Conservation (phyloP, 2,113 vertebrate genomes). For the Semnornis frantzii region DNA sequence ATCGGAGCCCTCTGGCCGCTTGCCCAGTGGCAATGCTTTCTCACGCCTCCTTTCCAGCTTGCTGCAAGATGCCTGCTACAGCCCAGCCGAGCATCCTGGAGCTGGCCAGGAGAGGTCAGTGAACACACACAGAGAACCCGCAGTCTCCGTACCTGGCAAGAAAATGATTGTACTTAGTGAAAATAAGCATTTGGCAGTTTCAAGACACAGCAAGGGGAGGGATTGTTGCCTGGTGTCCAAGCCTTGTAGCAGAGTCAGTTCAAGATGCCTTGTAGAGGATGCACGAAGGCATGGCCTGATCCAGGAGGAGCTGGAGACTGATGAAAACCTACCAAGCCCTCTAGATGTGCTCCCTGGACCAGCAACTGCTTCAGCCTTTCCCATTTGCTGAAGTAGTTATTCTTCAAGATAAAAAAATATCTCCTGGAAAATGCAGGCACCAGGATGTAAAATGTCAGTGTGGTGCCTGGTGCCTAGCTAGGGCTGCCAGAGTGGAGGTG, state of each 20-base stretch:
- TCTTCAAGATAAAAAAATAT: background rate
- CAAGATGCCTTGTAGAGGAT: background rate
- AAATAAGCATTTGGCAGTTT: background rate
- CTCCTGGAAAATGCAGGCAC: background rate
- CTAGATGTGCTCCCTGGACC: background rate
- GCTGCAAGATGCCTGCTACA: background rate
- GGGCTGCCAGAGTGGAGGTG: background rate
- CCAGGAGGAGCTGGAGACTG: background rate
- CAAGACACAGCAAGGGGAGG: background rate
- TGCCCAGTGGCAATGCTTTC: background rate
- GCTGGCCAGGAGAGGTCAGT: slow-evolving; percentile 64
- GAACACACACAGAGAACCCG: background rate
- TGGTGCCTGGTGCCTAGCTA: background rate
- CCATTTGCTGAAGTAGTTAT: background rate
- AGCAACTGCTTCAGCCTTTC: background rate
- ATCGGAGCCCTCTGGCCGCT: fast-evolving
- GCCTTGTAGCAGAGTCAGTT: background rate
- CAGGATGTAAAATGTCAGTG: background rate
- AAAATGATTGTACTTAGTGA: background rate
- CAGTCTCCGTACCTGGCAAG: background rate
- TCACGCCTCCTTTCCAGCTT: fast-evolving
- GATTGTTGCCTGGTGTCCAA: background rate
- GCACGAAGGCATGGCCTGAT: background rate
- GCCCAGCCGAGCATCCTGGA: background rate
- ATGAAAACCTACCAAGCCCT: background rate